Percentiles rank a stretch among this genome's conserved stretches.
Conservation (phyloP, 2,888 invertebrate species). For the Quadroppia sp. region DNA sequence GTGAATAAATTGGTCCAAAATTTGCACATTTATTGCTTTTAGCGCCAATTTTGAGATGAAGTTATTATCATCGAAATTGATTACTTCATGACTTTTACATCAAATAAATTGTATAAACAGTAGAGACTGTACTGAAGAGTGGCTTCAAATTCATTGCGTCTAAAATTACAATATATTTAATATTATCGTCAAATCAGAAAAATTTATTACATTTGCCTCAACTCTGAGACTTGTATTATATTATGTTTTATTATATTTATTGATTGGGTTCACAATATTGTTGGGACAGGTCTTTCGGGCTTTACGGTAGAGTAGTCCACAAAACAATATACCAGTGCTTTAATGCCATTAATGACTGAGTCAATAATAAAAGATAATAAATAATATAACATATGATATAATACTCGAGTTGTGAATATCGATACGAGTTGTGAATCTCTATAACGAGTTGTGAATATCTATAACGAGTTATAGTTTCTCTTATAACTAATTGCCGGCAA, state of each 20-base stretch:
- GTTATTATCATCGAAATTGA: conserved; percentile 30
- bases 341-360: background rate
- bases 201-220: conserved; percentile 34
- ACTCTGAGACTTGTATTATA: conserved; percentile 6
- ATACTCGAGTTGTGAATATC: background rate
- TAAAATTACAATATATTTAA: conserved; percentile 31
- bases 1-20: conserved; percentile 16
- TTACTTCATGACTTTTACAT: conserved; percentile 18
- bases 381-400: background rate
- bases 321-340: conserved; percentile 24
- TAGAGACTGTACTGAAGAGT: background rate
- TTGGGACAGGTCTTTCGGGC: background rate
- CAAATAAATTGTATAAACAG: background rate
- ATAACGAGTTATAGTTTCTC: conserved; percentile 21
- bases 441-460: background rate
- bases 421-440: background rate
- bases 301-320: conserved; percentile 28
- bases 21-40: conserved; percentile 29
- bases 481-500: conserved; percentile 11
- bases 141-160: conserved; percentile 15
- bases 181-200: conserved; percentile 7
- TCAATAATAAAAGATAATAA: background rate
- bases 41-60: conserved; percentile 1
- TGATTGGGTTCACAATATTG: conserved; percentile 4
- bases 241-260: conserved; percentile 16